A percentile compares a stretch with the other conserved stretches of the same genome.
These are phyloP conservation scores for Gonioctena quinquepunctata DNA, from an alignment of 1,140 invertebrate species.

Conservation along the genomic window DNA sequence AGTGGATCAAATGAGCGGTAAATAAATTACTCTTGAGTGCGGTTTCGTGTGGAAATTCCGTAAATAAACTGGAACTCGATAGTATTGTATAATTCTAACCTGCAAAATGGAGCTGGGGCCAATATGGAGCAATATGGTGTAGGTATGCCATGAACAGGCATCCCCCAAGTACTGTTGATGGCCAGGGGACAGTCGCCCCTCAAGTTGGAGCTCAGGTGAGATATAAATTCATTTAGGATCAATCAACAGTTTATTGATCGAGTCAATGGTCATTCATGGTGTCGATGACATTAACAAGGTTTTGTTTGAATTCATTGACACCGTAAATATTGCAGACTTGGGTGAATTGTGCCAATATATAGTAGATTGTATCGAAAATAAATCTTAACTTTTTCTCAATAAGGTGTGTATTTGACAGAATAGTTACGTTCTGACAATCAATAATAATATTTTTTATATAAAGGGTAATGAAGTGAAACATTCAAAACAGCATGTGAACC, in stretches of 20 bases:
- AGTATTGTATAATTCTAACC: too few relatives aligned
- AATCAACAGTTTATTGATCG: not conserved
- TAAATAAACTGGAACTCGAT: too few relatives aligned
- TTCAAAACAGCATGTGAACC: too few relatives aligned
- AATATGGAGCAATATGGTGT: conserved; percentile 48
- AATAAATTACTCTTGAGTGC: not conserved
- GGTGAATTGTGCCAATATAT: too few relatives aligned
- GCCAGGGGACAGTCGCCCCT: conserved; percentile 48
- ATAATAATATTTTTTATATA: too few relatives aligned
- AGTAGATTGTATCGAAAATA: too few relatives aligned
- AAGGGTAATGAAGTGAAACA: too few relatives aligned
- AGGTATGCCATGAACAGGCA: conserved; percentile 52
- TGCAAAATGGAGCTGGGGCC: conserved; percentile 30
- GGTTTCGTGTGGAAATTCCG: not conserved
- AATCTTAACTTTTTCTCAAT: too few relatives aligned
- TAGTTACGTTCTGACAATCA: too few relatives aligned
- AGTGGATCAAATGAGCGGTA: conserved; percentile 6
- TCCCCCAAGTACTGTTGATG: conserved; percentile 40
- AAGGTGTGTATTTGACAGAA: too few relatives aligned
- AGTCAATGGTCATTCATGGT: not conserved
- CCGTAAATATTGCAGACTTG: too few relatives aligned
- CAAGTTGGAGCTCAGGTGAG: conserved; percentile 44
- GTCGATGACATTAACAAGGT: not conserved
- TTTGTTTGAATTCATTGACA: too few relatives aligned
- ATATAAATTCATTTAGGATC: not conserved